Conservation (phyloP, 1,140 invertebrate species). For the Drosophila ambigua region DNA sequence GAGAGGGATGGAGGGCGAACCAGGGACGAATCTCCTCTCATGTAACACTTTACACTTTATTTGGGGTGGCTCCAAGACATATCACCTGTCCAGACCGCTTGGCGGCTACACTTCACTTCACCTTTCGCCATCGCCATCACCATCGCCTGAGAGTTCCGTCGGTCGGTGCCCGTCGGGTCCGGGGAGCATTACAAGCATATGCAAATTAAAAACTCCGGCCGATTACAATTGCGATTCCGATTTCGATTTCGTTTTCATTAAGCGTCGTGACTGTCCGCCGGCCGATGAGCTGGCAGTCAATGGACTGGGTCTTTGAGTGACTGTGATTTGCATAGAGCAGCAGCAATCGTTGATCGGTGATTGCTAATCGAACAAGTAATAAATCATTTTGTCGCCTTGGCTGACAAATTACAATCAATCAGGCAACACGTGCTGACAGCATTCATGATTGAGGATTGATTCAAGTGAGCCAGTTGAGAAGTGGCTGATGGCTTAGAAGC, state of each 20-base stretch:
- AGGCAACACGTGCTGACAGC: conserved; percentile 57
- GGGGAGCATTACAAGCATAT: conserved; percentile 55
- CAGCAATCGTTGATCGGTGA: conserved; percentile 51
- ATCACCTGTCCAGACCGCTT: conserved; percentile 62
- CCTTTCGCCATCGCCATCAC: not conserved
- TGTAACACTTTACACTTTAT: conserved; percentile 35
- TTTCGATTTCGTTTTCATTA: conserved; percentile 72
- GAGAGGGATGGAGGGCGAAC: not conserved
- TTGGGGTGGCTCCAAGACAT: conserved; percentile 61
- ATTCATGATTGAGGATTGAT: conserved; percentile 52
- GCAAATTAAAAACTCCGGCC: conserved; percentile 55
- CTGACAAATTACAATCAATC: conserved; percentile 76
- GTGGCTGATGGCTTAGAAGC: not conserved
- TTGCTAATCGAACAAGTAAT: conserved; percentile 58
- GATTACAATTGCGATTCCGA: conserved; percentile 62
- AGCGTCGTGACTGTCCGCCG: conserved; percentile 58
- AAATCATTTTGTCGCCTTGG: conserved; percentile 76
- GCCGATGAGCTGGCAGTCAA: not conserved
- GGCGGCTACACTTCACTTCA: too few relatives aligned
- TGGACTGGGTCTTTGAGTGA: conserved; percentile 2
- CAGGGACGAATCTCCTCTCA: conserved; percentile 20
- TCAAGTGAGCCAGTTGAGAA: not conserved
- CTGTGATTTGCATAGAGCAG: conserved; percentile 71
- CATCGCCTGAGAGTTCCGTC: too few relatives aligned
- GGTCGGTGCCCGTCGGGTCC: too few relatives aligned